Conservation (phyloP, 2,888 invertebrate genomes). For the Podabrus alpinus region DNA sequence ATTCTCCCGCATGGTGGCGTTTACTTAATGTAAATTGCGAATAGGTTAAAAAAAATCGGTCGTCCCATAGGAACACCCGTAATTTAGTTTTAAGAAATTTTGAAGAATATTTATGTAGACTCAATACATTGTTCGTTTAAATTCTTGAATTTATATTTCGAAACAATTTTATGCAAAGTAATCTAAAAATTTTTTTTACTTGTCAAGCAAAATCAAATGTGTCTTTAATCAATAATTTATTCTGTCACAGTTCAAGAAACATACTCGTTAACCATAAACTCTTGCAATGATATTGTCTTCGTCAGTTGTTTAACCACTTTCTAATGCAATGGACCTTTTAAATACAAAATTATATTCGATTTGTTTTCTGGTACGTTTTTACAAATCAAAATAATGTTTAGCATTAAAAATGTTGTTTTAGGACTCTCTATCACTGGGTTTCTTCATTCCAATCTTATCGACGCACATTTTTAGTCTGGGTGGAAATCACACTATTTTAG, state of each 20-base stretch:
- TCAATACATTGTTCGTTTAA: neutral
- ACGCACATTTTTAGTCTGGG: constrained; percentile 11
- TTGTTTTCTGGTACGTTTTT: constrained; percentile 14
- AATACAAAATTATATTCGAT: constrained; percentile 10
- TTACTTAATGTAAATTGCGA: too few species aligned
- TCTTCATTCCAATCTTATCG: constrained; percentile 16
- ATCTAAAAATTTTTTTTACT: neutral
- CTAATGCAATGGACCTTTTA: constrained; percentile 3
- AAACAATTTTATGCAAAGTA: neutral
- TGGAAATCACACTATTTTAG: constrained; percentile 39
- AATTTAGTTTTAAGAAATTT: neutral
- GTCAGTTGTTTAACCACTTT: neutral
- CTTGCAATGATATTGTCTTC: constrained; percentile 1
- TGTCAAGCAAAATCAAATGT: neutral
- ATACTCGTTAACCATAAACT: neutral
- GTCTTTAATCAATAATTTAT: neutral
- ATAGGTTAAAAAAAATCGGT: too few species aligned
- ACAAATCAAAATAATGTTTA: neutral
- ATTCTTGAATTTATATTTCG: neutral
- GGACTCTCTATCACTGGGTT: constrained; percentile 17
- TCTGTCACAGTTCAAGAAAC: neutral
- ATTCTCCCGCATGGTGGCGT: too few species aligned
- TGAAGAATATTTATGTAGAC: too few species aligned
- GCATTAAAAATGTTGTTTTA: neutral
- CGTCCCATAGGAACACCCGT: too few species aligned